These are phyloP conservation scores for Ophion obscuratus DNA, from an alignment of 2,888 invertebrate species.

Conservation along the genomic window DNA sequence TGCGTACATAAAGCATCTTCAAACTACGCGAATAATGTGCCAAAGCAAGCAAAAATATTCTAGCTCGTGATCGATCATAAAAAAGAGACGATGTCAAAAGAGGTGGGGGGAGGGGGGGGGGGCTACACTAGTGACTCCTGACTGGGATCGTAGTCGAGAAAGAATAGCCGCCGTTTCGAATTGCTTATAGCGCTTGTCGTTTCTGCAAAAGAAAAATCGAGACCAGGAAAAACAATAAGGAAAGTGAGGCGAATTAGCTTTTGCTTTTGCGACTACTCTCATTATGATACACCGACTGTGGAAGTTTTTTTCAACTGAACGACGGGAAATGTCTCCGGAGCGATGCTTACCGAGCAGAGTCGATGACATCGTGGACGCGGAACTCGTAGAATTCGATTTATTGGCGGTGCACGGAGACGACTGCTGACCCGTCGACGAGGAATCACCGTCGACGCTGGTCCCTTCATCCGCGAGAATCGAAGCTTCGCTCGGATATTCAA, in stretches of 20 bases:
- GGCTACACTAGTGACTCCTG: constrained; percentile 72
- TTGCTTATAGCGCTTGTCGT: constrained; percentile 54
- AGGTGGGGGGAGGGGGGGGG: background rate
- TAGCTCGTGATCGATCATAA: background rate
- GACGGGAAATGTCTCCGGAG: background rate
- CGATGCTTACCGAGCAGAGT: constrained; percentile 79
- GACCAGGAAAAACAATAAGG: constrained; percentile 50
- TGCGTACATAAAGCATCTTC: background rate
- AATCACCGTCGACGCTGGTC: constrained; percentile 79
- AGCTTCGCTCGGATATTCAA: constrained; percentile 97
- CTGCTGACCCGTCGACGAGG: constrained; percentile 78
- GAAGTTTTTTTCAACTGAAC: background rate
- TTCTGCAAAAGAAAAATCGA: constrained; percentile 67
- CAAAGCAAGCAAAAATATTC: background rate
- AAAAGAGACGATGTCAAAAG: background rate
- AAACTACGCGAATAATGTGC: background rate
- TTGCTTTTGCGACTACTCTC: background rate
- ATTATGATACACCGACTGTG: background rate
- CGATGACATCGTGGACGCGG: constrained; percentile 76
- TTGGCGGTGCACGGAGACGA: constrained; percentile 72
- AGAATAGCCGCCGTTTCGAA: constrained; percentile 62
- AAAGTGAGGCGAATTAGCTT: constrained; percentile 3
- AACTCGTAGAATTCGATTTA: constrained; percentile 75
- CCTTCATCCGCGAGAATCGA: constrained; percentile 89
- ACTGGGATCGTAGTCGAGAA: constrained; percentile 69